Base-by-base conservation (phyloP, 37 sponge, comb jelly and placozoan genomes). In the Spongilla lacustris region DNA sequence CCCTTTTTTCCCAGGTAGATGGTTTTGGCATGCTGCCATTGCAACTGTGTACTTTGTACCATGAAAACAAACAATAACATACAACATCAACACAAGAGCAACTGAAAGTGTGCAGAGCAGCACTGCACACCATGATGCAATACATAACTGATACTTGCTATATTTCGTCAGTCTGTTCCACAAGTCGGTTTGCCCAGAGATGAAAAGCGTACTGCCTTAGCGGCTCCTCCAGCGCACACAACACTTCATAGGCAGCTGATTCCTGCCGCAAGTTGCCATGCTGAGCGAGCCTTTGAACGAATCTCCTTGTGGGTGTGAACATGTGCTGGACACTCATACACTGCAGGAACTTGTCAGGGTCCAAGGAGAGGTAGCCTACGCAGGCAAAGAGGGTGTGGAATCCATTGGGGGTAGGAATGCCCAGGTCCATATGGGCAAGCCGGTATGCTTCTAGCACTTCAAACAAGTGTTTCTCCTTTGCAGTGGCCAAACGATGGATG, bases 401-500 rank as follows among this genome's bases (percentile, higher is more conserved):
- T 0, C 92, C 92, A 17, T 28, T 28, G 10, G 92, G 92, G 4
- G 73, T 26, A 0, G 84, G 92, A 0, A 91, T 25, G 31, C 88
- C 83, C 12, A 91, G 32, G 31, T 91, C 83, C 3, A 82, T 26
- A 26, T 83, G 88, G 27, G 88, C 87, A 4, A 87, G 77, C 6
- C 73, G 74, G 50, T 87, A 91, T 6, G 84, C 87, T 50, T 91
- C 92, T 24, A 87, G 79, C 46, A 86, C 80, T 33, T 87, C 92
- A 46, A 67, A 83, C 34, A 91, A 50, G 50, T 87, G 71, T 4
- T 32, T 66, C 38, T 91, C 92, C 29, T 69, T 80, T 4, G 80
- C 27, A 6, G 92, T 78, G 24, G 92, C 79, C 0, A 28, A 33
- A 19, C 84, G 78, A 41, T 86, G 81, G 49, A 91, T 46, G 26